Evolutionary conservation across 2,888 invertebrate genomes (phyloP).

Genomic region (Charanyca ferruginea): DNA sequence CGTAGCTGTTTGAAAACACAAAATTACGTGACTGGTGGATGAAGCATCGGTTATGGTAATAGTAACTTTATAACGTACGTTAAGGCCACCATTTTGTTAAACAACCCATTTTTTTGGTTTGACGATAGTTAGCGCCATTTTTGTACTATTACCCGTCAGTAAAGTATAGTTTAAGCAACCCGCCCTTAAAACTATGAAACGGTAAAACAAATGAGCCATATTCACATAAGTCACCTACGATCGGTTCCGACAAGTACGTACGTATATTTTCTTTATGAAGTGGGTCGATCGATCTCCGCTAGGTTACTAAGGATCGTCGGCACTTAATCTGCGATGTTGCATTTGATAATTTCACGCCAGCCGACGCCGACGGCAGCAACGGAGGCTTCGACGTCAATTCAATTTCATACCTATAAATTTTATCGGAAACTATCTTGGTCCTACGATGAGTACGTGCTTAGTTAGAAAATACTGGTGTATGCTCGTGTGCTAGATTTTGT

Average conservation of each 20-base stretch:
- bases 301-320: conserved; percentile 74
- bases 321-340: conserved; percentile 84
- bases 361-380: conserved; percentile 63
- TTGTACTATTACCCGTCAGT: too few relatives aligned
- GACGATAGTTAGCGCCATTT: too few relatives aligned
- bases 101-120: too few relatives aligned
- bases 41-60: too few relatives aligned
- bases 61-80: too few relatives aligned
- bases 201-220: conserved; percentile 9
- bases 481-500: not conserved
- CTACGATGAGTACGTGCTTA: conserved; percentile 50
- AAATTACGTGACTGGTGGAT: too few relatives aligned
- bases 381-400: conserved; percentile 76
- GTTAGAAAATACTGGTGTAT: conserved; percentile 47
- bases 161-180: too few relatives aligned
- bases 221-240: not conserved
- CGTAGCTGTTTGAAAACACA: too few relatives aligned
- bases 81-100: too few relatives aligned
- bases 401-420: conserved; percentile 82
- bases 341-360: conserved; percentile 84
- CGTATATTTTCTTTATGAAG: conserved; percentile 71
- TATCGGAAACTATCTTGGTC: conserved; percentile 67
- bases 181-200: too few relatives aligned
- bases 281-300: conserved; percentile 76
- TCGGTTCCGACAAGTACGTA: conserved; percentile 16